Evolutionary conservation across 2,888 invertebrate species (phyloP).

Genomic region (Hemistola chrysoprasaria): DNA sequence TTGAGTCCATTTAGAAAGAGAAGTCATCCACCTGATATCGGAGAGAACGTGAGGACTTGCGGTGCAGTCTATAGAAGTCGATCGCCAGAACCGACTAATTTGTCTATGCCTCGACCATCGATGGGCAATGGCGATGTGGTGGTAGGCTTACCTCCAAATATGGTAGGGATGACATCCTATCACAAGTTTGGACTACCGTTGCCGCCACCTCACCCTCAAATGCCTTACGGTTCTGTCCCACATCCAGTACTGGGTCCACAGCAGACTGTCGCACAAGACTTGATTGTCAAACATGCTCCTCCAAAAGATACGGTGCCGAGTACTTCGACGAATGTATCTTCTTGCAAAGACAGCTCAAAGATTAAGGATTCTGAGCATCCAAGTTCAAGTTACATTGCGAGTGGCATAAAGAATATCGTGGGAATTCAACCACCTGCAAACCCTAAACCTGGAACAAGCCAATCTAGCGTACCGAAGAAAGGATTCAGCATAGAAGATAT

Average conservation of each 20-base stretch:
- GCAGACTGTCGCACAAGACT: conserved; percentile 77
- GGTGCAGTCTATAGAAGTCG: conserved; percentile 66
- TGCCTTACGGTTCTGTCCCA: conserved; percentile 62
- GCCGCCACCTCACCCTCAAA: conserved; percentile 73
- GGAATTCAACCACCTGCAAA: conserved; percentile 73
- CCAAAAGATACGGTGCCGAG: conserved; percentile 68
- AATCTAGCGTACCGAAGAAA: conserved; percentile 86
- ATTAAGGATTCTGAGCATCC: conserved; percentile 53
- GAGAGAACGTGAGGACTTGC: conserved; percentile 66
- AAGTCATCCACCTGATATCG: conserved; percentile 77
- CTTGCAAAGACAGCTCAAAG: conserved; percentile 54
- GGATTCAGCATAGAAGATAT: conserved; percentile 96
- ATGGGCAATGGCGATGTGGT: conserved; percentile 59
- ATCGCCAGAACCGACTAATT: conserved; percentile 76
- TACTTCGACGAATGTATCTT: conserved; percentile 66
- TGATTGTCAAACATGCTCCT: conserved; percentile 78
- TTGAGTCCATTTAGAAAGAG: conserved; percentile 82
- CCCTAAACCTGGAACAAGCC: conserved; percentile 80
- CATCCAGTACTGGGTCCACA: conserved; percentile 71
- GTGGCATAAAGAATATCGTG: conserved; percentile 77
- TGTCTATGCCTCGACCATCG: conserved; percentile 68
- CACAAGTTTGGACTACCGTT: conserved; percentile 75
- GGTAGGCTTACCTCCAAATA: conserved; percentile 63
- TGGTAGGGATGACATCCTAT: conserved; percentile 71
- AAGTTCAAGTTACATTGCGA: conserved; percentile 65